phyloP scores from a whole-genome alignment of 2,888 invertebrate species.

The Nezara viridula region DNA sequence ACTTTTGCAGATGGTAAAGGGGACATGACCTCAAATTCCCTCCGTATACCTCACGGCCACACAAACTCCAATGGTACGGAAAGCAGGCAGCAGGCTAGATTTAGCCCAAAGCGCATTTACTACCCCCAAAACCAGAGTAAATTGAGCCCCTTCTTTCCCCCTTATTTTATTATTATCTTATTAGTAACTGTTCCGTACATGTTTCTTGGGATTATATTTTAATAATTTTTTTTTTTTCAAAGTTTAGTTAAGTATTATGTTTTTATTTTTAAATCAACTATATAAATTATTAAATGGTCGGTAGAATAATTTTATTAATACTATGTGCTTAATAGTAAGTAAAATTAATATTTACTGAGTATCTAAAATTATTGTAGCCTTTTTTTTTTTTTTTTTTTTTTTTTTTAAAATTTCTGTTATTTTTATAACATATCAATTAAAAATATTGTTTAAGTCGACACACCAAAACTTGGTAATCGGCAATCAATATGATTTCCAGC shows the following conservation, averaged over 20 bases:
- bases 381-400: neutral
- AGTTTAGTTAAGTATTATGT: neutral
- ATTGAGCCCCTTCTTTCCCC: slow-evolving; percentile 45
- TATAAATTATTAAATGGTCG: neutral
- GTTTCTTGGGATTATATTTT: neutral
- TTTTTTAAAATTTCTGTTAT: neutral
- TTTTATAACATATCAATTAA: neutral
- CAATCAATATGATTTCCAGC: neutral
- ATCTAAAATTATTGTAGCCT: neutral
- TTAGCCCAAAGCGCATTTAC: slow-evolving; percentile 56
- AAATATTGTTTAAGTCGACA: neutral
- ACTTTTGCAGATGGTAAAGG: slow-evolving; percentile 57
- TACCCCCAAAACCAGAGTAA: slow-evolving; percentile 57
- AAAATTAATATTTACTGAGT: neutral
- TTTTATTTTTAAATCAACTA: neutral
- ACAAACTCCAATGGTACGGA: slow-evolving; percentile 53
- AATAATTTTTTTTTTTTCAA: neutral
- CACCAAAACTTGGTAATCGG: neutral
- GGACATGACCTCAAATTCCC: slow-evolving; percentile 55
- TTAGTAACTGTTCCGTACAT: neutral
- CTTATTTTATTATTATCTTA: slow-evolving; percentile 22
- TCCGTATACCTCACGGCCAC: slow-evolving; percentile 46
- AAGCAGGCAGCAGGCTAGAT: slow-evolving; percentile 54
- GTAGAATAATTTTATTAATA: neutral
- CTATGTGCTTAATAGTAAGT: neutral